phyloP scores from a whole-genome alignment of 2,888 invertebrate species.

The Drosophila meridionalis region DNA sequence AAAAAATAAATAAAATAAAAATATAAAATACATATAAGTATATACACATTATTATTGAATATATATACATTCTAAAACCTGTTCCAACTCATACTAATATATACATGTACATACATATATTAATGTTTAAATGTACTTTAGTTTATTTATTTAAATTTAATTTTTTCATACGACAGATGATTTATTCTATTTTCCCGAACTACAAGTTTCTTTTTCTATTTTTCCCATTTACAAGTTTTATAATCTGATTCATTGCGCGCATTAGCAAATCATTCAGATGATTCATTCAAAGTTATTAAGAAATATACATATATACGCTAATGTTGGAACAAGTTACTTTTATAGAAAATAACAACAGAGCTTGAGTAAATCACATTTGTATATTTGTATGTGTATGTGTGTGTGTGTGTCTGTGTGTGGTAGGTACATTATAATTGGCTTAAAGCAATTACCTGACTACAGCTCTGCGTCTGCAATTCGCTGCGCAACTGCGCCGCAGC shows the following conservation, averaged over 20 bases:
- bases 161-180: neutral
- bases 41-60: too few relatives aligned
- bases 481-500: slow-evolving; percentile 39
- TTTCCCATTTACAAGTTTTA: neutral
- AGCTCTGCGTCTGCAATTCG: slow-evolving; percentile 17
- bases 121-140: neutral
- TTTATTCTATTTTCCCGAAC: neutral
- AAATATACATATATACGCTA: neutral
- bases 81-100: too few relatives aligned
- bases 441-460: slow-evolving; percentile 43
- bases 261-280: neutral
- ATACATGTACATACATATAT: neutral
- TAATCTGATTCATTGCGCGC: neutral
- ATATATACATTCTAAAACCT: too few relatives aligned
- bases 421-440: slow-evolving; percentile 3
- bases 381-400: neutral
- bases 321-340: neutral
- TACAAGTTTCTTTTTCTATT: neutral
- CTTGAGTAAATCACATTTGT: neutral
- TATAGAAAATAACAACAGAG: slow-evolving; percentile 5
- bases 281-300: slow-evolving; percentile 1
- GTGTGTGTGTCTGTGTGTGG: neutral
- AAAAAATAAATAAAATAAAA: too few relatives aligned
- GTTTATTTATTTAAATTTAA: neutral
- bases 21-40: too few relatives aligned